Conservation (phyloP, 2,888 invertebrate genomes). For the Andricus quercusramuli region DNA sequence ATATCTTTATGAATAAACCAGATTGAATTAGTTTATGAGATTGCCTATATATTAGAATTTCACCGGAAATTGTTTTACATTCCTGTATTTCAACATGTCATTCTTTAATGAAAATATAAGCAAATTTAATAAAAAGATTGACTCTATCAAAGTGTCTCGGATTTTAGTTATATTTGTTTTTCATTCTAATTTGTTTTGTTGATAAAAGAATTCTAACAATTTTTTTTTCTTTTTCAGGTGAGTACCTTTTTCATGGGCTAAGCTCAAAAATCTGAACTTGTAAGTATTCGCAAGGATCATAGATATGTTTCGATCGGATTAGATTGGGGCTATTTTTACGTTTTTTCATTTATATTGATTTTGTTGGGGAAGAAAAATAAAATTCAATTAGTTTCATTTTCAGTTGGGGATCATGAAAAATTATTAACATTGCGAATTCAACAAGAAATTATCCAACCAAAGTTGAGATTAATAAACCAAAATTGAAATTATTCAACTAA, state of each 20-base stretch:
- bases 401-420: too few species aligned
- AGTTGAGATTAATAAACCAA: too few species aligned
- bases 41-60: background rate
- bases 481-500: too few species aligned
- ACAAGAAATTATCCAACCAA: too few species aligned
- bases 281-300: background rate
- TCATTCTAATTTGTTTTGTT: too few species aligned
- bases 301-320: background rate
- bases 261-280: background rate
- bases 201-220: background rate
- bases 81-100: background rate
- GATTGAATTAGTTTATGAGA: background rate
- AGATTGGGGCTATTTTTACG: background rate
- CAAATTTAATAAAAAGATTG: too few species aligned
- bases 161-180: too few species aligned
- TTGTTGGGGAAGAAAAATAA: too few species aligned
- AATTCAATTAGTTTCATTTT: too few species aligned
- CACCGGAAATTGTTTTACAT: background rate
- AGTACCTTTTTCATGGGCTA: background rate
- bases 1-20: background rate
- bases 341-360: too few species aligned
- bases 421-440: too few species aligned
- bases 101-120: background rate
- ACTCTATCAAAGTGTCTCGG: too few species aligned
- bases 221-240: slow-evolving; percentile 6